Base-by-base conservation (phyloP, 2,888 invertebrate species). In the Tachina lurida region DNA sequence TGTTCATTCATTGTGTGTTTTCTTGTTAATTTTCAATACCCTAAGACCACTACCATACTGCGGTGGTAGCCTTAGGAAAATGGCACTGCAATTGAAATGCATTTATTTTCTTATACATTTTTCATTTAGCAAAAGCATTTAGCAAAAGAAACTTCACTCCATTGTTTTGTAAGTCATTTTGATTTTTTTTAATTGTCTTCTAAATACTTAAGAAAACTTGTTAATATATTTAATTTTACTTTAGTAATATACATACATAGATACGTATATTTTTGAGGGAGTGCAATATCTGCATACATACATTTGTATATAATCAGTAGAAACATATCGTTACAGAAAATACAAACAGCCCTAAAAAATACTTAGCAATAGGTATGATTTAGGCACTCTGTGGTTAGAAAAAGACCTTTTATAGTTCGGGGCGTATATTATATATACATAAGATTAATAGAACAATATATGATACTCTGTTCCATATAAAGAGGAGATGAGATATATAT, bases 171-270 rank as follows among this genome's bases (percentile, higher is more conserved):
- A 10, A 56, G 12, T 17, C 17, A 31, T n/a, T 63, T 47, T 7
- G n/a, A 63, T 70, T 71, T 49, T 22, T 15, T n/a, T 15, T 71
- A 58, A 65, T 62, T 76, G 56, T 76, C 56, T 76, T 76, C 56
- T 82, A 70, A 76, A 63, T 82, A 56, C 62, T 58, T 68, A 68
- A 68, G 74, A 19, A 62, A 75, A 67, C 10, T 60, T 58, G 13
- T 39, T 68, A 67, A 81, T 58, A 81, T 58, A 49, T 9, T n/a
- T 47, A 47, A 54, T 58, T 58, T 60, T 60, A 68, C 22, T 52
- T 9, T 56, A 31, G 13, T 39, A 19, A 60, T 3, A 60, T 12
- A 49, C 8, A 60, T 3, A 60, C 22, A 49, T n/a, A 49, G 3
- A 49, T n/a, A n/a, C 9, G 1, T 49, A 49, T 9, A 49, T n/a